Conservation (phyloP, 2,113 vertebrate species). For the Maccullochella peelii region DNA sequence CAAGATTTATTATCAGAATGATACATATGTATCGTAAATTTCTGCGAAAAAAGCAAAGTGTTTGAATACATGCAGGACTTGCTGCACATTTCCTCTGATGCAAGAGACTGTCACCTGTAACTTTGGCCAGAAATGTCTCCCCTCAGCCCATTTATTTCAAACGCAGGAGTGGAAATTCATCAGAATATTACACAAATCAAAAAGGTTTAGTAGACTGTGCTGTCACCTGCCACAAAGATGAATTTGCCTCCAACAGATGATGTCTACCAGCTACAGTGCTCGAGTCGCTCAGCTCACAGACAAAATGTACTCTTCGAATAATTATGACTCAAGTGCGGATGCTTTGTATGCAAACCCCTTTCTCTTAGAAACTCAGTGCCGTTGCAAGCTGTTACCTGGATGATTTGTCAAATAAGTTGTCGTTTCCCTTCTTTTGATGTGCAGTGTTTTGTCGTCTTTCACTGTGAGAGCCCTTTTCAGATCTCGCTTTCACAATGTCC, state of each 20-base stretch:
- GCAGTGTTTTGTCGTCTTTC: conserved; percentile 35
- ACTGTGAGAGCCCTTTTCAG: conserved; percentile 24
- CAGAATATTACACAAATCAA: conserved; percentile 48
- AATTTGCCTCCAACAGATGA: conserved; percentile 25
- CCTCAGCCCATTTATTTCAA: conserved; percentile 33
- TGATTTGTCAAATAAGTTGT: conserved; percentile 65
- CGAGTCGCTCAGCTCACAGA: conserved; percentile 12
- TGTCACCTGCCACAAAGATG: conserved; percentile 49
- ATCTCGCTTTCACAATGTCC: conserved; percentile 51
- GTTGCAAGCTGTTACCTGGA: conserved; percentile 50
- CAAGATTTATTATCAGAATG: conserved; percentile 37
- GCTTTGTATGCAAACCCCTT: conserved; percentile 49
- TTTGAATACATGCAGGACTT: conserved; percentile 10
- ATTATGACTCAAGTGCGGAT: conserved; percentile 17
- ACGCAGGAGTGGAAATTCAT: conserved; percentile 31
- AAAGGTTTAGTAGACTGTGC: conserved; percentile 12
- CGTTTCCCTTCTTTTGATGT: conserved; percentile 73
- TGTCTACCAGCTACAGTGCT: neutral
- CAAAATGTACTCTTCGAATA: conserved; percentile 10
- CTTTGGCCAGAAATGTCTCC: conserved; percentile 21
- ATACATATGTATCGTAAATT: conserved; percentile 23
- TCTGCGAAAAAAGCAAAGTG: neutral
- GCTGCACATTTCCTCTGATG: conserved; percentile 43
- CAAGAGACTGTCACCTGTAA: conserved; percentile 47
- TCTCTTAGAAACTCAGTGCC: conserved; percentile 6